Evolutionary conservation across 2,113 vertebrate species (phyloP), one percentile per base, ranked within the genome.

Genomic region (Eurypyga helias): DNA sequence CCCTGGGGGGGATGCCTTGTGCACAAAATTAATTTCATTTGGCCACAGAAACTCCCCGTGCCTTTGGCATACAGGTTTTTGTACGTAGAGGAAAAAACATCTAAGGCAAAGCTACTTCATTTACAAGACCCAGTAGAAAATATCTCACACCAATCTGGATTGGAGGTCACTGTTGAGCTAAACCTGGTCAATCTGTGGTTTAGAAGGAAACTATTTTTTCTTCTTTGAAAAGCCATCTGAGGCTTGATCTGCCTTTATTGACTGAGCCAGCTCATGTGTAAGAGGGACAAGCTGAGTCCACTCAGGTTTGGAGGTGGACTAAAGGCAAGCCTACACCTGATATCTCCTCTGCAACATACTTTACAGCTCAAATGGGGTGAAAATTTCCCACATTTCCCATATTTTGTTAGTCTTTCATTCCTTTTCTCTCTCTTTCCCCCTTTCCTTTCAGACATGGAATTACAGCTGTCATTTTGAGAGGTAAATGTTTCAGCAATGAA

Each of bases 41-140:
- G 87, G 89, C 93, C 83, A 15, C 91, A 94, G 94, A 87, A 97
- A 72, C 89, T 89, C 87, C 61, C 84, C 23, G 45, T 31, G 89
- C 94, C 80, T 78, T 89, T 84, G 81, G 93, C 61, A 3, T 60
- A 2, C 7, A 15, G 26, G 18, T 33, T 54, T 70, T 58, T 46
- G 16, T 2, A 6, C 2, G 0, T 1, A 34, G 85, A 67, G 89
- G 55, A 62, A 49, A 87, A 88, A 54, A 1, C 3, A 3, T 52
- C 46, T 69, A n/a, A 80, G 76, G 71, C 38, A 85, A 89, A 90
- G 52, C 36, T 41, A 26, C 71, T 72, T 65, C 45, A 1, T 84
- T 89, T 82, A 13, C 51, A 25, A 45, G 64, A 19, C 26, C 51
- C 10, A 12, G 65, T 4, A 26, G 83, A 28, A 84, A 95, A 79